Conservation (phyloP, 2,113 vertebrate species). For the Chloropsis cyanopogon region DNA sequence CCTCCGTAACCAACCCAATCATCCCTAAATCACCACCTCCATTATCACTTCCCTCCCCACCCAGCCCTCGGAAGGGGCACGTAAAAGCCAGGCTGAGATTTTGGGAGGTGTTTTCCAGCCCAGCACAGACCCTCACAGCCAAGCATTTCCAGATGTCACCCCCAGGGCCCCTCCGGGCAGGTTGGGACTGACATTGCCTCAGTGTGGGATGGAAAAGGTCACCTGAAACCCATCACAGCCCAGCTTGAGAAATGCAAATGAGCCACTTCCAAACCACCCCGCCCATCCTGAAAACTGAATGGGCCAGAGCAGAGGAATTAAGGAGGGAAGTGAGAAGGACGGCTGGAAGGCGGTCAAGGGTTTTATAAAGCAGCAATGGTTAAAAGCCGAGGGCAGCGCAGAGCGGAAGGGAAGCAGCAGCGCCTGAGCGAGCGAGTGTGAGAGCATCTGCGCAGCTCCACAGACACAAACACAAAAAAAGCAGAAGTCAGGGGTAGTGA, state of each 20-base stretch:
- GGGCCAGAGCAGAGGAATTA: neutral
- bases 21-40: neutral
- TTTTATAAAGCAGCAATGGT: neutral
- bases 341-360: neutral
- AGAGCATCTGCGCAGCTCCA: constrained; percentile 34
- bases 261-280: neutral
- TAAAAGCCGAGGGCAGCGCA: neutral
- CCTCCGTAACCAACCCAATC: neutral
- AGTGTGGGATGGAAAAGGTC: neutral
- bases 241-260: neutral
- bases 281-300: neutral
- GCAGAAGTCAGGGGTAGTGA: constrained; percentile 44
- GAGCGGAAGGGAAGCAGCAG: constrained; percentile 33
- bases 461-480: neutral
- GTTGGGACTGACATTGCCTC: neutral
- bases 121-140: neutral
- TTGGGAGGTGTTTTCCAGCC: neutral
- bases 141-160: neutral
- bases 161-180: rapidly evolving
- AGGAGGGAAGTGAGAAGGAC: neutral
- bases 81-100: neutral
- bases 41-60: too few species aligned
- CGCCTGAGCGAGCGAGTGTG: neutral
- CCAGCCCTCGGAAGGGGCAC: neutral
- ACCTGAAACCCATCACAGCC: neutral